Base-by-base conservation (phyloP, 2,113 vertebrate genomes). In the Paraplagusia blochii region DNA sequence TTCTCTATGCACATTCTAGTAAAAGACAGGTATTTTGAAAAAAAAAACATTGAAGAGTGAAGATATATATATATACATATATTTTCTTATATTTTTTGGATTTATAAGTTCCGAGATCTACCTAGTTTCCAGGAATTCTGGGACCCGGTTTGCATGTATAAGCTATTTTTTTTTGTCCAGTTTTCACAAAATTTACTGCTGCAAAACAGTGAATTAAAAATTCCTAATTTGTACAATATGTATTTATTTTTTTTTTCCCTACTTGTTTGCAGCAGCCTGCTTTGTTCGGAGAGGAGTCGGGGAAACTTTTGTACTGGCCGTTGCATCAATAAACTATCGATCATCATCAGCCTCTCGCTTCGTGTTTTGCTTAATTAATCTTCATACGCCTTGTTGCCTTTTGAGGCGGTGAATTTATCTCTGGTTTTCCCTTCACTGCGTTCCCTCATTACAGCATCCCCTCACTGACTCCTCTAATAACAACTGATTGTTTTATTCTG, bases 261-360 rank as follows among this genome's bases (percentile, higher is more conserved):
- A 15, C 38, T 38, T 48, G n/a, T 46, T 46, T 34, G 11, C 47
- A 36, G 13, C 48, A 38, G 50, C 15, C 11, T 63, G 63, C 13
- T 11, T 56, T 52, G 14, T 58, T 53, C 29, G 43, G 10, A 53
- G 40, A 62, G 47, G 22, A 44, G 12, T 1, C 19, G 22, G 22
- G 60, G 17, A 43, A 18, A 50, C 22, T 55, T 62, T 46, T 74
- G 36, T 70, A 44, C 43, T 46, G 46, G 48, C 57, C 50, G 16
- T 44, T n/a, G 42, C 66, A 65, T 72, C 55, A 86, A 76, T 84
- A 83, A 89, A 85, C 45, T 11, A 33, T 69, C 39, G 3, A 36
- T 45, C 66, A 45, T 9, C 16, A 58, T 45, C 16, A 59, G 53
- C 29, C 11, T 4, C 16, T 55, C 1, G 13, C 16, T 52, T 72